Base-by-base conservation (phyloP, 1,140 invertebrate genomes). In the Drosophila parabipectinata region DNA sequence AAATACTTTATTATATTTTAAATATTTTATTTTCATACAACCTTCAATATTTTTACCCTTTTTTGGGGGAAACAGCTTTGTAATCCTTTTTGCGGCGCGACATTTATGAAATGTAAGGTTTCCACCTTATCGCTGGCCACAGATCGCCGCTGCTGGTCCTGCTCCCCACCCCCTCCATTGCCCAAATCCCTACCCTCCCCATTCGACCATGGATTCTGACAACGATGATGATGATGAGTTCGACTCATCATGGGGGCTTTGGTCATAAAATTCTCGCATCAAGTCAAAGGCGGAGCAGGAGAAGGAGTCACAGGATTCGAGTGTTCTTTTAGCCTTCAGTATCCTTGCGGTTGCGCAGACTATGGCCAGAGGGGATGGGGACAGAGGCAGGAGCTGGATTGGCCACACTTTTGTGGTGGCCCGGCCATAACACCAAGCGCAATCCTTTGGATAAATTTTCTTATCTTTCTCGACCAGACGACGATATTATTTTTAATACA, bases 381-480 rank as follows among this genome's bases (percentile, higher is more conserved):
- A 21, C 21, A n/a, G 45, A 2, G 9, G 30, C 10, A 34, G 47
- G 14, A 32, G 10, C 7, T 26, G 44, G 34, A 21, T 45, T 34
- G 73, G 21, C 58, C 66, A 47, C 72, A 68, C 69, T 80, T 64
- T 68, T 64, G 72, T 64, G 72, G 59, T 80, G 72, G 82, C 75
- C 82, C 75, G 72, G 82, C 75, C 82, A 88, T 82, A 87, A 79
- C 84, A 73, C 84, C 72, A 89, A 73, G 77, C 82, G 75, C 79
- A 90, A 90, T 90, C 88, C 88, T 87, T 90, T 90, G 88, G 88
- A 90, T 90, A 90, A 90, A 90, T 90, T 90, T 90, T 81, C 88
- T 90, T 90, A 90, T 90, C 88, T 90, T 75, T 74, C 63, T 69
- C 88, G 88, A 77, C 88, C 88, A 90, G 88, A 90, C 88, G 88